Evolutionary conservation across 1,140 invertebrate genomes (phyloP).

Genomic region (Helicoverpa zea): DNA sequence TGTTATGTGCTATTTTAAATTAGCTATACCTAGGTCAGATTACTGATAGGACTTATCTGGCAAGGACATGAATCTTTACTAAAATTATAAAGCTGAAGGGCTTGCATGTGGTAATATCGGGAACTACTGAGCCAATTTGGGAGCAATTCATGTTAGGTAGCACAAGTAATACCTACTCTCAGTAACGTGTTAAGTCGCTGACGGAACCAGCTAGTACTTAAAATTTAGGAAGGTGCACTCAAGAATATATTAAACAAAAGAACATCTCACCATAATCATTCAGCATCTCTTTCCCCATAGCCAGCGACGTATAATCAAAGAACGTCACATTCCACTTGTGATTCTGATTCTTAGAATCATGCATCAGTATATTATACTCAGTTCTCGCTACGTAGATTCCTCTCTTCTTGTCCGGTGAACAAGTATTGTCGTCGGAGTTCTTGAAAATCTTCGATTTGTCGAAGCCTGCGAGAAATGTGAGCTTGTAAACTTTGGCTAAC

Average conservation of each 20-base stretch:
- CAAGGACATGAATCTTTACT: too few relatives aligned
- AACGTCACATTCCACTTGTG: conserved; percentile 98
- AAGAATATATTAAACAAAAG: conserved; percentile 6
- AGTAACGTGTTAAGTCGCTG: too few relatives aligned
- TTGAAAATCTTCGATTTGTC: conserved; percentile 83
- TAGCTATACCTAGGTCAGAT: too few relatives aligned
- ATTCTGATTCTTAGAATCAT: conserved; percentile 92
- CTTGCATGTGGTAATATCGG: too few relatives aligned
- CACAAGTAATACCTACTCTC: too few relatives aligned
- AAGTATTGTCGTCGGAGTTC: conserved; percentile 88
- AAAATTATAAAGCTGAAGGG: too few relatives aligned
- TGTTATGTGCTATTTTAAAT: too few relatives aligned
- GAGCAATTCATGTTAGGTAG: too few relatives aligned
- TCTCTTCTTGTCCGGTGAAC: conserved; percentile 88
- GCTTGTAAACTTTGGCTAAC: background rate
- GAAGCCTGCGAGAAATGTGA: conserved; percentile 69
- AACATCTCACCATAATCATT: conserved; percentile 93
- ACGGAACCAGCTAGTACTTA: too few relatives aligned
- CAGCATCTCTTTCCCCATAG: conserved; percentile 91
- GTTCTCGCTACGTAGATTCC: conserved; percentile 94
- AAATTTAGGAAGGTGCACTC: too few relatives aligned
- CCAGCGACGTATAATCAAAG: conserved; percentile 94
- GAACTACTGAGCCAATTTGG: too few relatives aligned
- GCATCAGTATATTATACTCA: conserved; percentile 98
- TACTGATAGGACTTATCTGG: too few relatives aligned